Evolutionary conservation across 1,140 invertebrate species (phyloP).

Genomic region (Atopsyche davidsoni): DNA sequence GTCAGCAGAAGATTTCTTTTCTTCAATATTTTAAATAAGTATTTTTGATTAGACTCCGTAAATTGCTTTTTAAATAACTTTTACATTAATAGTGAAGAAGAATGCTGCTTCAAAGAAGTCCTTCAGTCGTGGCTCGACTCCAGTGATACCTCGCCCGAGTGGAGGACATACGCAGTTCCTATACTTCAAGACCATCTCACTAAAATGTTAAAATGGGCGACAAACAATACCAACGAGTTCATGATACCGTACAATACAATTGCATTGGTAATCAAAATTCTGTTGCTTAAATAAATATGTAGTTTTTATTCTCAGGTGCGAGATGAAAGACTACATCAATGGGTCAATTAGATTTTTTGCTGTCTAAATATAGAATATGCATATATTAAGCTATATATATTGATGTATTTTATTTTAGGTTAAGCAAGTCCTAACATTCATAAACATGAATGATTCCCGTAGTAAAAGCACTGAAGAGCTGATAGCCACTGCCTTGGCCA

Average conservation of each 20-base stretch:
- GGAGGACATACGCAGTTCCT: not conserved
- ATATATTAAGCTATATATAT: not conserved
- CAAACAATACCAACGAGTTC: constrained; percentile 20
- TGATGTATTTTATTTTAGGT: constrained; percentile 33
- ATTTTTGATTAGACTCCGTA: no score
- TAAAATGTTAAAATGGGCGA: constrained; percentile 19
- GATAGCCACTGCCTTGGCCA: constrained; percentile 35
- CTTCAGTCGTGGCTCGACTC: constrained; percentile 22
- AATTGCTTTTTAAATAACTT: no score
- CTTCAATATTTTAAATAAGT: no score
- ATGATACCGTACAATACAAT: constrained; percentile 18
- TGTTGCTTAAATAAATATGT: no score
- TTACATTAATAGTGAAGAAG: constrained; percentile 27
- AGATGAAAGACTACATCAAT: no score
- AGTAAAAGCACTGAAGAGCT: constrained; percentile 36
- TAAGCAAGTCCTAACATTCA: constrained; percentile 41
- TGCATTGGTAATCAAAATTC: constrained; percentile 21
- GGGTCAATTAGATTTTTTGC: no score
- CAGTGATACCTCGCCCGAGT: constrained; percentile 9
- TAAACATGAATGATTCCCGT: constrained; percentile 28
- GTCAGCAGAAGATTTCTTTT: no score
- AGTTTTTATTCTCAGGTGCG: no score
- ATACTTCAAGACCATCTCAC: constrained; percentile 16
- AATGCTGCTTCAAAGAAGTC: constrained; percentile 26
- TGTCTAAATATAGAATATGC: not conserved